Percentiles rank a stretch among this genome's conserved stretches.
Conservation (phyloP, 2,797 vertebrate genomes). For the Ctenochaetus hawaiiensis region DNA sequence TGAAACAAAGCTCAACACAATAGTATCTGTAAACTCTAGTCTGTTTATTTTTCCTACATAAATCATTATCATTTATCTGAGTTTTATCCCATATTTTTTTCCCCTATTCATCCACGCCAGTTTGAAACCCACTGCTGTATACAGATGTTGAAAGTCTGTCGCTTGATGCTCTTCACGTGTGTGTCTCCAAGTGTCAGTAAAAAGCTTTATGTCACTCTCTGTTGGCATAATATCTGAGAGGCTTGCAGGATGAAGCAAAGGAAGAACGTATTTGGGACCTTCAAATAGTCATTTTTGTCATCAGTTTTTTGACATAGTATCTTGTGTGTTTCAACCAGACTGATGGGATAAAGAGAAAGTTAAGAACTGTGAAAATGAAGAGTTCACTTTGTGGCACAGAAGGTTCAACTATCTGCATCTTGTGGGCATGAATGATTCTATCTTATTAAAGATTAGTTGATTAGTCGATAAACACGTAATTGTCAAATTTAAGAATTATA, state of each 20-base stretch:
- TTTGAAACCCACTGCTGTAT: no score
- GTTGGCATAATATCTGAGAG: conserved; percentile 86
- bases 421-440: background rate
- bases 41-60: no score
- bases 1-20: no score
- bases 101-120: no score
- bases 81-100: no score
- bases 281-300: conserved; percentile 19
- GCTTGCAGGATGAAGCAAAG: conserved; percentile 86
- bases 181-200: conserved; percentile 82
- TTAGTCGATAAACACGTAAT: background rate
- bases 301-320: conserved; percentile 13
- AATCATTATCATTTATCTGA: no score
- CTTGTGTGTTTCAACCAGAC: conserved; percentile 9
- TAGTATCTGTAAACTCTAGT: no score
- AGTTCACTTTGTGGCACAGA: background rate
- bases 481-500: background rate
- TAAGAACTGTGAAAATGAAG: background rate
- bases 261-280: conserved; percentile 23
- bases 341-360: conserved; percentile 7
- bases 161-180: conserved; percentile 81
- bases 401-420: background rate
- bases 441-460: background rate
- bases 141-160: conserved; percentile 84
- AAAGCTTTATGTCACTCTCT: conserved; percentile 86